Base-by-base conservation (phyloP, 2,888 invertebrate species). In the Tridacna crocea region DNA sequence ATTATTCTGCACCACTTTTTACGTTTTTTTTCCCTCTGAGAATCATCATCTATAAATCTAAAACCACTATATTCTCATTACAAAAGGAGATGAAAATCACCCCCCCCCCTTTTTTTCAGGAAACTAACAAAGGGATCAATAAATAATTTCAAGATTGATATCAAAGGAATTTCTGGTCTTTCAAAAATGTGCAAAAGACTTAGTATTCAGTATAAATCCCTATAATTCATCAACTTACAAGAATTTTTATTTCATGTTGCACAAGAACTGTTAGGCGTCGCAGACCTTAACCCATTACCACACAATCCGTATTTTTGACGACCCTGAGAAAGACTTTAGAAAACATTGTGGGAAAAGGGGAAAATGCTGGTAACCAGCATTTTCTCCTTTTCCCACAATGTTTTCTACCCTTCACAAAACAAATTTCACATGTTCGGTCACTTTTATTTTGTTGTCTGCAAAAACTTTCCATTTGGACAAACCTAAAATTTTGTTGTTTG, bases 331-430 rank as follows among this genome's bases (percentile, higher is more conserved):
- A 55, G n/a, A 55, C 19, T n/a, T 55, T 55, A 6, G 55, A 55
- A 55, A 55, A 17, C 55, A 19, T 55, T 55, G 55, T 19, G n/a
- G 55, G 55, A 55, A 55, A 6, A 55, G 17, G n/a, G 10, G 2
- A n/a, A 55, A 55, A 55, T 55, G 55, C 19, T 55, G 55, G n/a
- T 10, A 19, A 55, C n/a, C 55, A 55, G 10, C 55, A 55, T 55
- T 55, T 55, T 55, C 55, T 55, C 55, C 19, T 55, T 55, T 55
- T 55, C 55, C 55, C n/a, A n/a, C 55, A 55, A 55, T 17, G 55
- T 17, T 17, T 55, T 55, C 2, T 55, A 19, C 17, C 17, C 55
- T n/a, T 6, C 4, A 2, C 2, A 19, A n/a, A 10, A 55, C 2
- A 55, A 55, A n/a, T 19, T 17, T 2, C 55, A 55, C 55, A 1